Evolutionary conservation across 2,113 vertebrate genomes (phyloP).

Genomic region (Aegypius monachus): DNA sequence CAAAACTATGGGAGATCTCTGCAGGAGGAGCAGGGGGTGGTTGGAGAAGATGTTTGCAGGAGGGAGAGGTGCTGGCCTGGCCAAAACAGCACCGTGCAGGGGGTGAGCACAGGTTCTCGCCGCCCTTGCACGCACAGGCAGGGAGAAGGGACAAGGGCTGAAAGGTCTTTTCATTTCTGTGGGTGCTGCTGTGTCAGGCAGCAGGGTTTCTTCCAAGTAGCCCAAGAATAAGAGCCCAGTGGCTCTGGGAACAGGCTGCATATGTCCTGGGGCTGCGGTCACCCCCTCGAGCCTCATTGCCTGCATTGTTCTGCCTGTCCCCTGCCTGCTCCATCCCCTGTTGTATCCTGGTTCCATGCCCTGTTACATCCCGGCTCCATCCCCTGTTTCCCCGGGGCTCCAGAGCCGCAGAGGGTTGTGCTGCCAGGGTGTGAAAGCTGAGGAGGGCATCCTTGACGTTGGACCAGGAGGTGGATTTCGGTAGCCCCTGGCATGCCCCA

Average conservation of each 20-base stretch:
- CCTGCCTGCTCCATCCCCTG: background rate
- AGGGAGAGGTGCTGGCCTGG: background rate
- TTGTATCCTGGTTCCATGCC: background rate
- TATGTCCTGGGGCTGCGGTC: background rate
- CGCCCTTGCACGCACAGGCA: too few relatives aligned
- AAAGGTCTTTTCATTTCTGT: background rate
- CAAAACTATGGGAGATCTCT: background rate
- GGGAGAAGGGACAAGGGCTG: background rate
- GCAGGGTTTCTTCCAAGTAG: background rate
- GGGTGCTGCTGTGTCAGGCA: background rate
- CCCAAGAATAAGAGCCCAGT: background rate
- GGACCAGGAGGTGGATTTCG: background rate
- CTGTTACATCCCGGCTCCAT: background rate
- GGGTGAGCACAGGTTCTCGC: background rate
- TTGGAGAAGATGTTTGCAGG: background rate
- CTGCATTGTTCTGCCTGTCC: background rate
- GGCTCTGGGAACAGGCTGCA: background rate
- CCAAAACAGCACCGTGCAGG: background rate
- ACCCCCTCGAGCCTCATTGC: background rate
- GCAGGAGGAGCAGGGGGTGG: background rate
- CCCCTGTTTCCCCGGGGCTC: accelerated
- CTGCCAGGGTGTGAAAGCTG: background rate
- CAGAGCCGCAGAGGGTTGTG: background rate
- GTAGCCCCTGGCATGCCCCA: background rate
- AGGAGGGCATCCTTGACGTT: background rate